Evolutionary conservation across 2,113 vertebrate genomes (phyloP).

Genomic region (Odontophorus gujanensis): DNA sequence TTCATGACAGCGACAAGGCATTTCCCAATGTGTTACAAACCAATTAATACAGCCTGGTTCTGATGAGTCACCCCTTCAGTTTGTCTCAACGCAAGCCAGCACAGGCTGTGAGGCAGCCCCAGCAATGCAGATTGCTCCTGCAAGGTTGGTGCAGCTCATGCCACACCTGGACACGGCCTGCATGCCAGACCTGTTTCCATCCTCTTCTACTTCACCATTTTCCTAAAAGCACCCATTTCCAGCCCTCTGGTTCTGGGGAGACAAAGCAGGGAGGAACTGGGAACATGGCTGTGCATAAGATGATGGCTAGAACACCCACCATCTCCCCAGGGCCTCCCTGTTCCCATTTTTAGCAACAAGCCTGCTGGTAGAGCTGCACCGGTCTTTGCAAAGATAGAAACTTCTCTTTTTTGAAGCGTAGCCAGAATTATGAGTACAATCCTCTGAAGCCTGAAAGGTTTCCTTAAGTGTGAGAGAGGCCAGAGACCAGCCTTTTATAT

Average conservation of each 20-base stretch:
- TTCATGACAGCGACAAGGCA: accelerated
- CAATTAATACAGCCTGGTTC: background rate
- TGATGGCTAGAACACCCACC: background rate
- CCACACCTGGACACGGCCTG: background rate
- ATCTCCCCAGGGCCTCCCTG: background rate
- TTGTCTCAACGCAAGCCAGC: slow-evolving; percentile 20
- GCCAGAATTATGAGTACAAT: background rate
- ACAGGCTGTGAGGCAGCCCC: slow-evolving; percentile 1
- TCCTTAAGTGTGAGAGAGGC: slow-evolving; percentile 16
- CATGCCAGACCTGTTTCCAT: accelerated
- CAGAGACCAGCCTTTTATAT: slow-evolving; percentile 29
- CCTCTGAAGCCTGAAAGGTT: slow-evolving; percentile 1
- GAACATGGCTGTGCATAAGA: background rate
- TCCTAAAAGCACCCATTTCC: background rate
- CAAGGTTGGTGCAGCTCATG: background rate
- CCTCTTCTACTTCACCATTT: background rate
- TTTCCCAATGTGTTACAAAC: background rate
- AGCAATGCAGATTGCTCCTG: background rate
- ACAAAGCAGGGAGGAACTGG: background rate
- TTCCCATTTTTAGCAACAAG: background rate
- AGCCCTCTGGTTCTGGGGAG: background rate
- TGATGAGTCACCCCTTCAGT: slow-evolving; percentile 8
- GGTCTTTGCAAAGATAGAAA: background rate
- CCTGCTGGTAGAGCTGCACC: background rate
- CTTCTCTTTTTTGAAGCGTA: background rate